Evolutionary conservation across 1,140 invertebrate genomes (phyloP), one percentile per base, ranked within the genome.

Genomic region (Kradibia gibbosae): DNA sequence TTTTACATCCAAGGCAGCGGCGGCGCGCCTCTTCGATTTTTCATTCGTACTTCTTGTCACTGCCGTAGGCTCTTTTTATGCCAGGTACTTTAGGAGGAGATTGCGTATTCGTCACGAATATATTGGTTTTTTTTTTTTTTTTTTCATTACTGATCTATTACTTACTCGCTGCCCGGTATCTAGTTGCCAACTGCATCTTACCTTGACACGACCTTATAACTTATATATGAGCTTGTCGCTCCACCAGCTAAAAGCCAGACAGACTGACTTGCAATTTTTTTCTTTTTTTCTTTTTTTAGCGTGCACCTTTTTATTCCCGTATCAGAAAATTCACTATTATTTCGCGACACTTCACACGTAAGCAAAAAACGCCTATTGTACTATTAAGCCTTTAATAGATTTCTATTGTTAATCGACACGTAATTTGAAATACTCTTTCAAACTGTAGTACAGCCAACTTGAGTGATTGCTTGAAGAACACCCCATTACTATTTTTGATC

Each of bases 181-280:
- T 13, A 53, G 3, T 7, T 10, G 20, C 25, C 2, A 34, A n/a
- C n/a, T 36, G 11, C 20, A 45, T 8, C 3, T 55, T 45, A 71
- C 78, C 70, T 80, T 80, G 55, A 74, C 42, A 53, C 42, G 39
- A 74, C 71, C 71, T 74, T 65, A 31, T 39, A 8, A 72, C 34
- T 73, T 60, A 62, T 80, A 39, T 39, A 57, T 62, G 11, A 25
- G 15, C 25, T 28, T 11, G 28, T 17, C 17, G 20, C 28, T 62
- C 34, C 15, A 36, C 25, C 7, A 28, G 25, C 5, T 60, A 20
- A 0, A 11, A 55, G 5, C 22, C 10, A 10, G 10, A n/a, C 31
- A 1, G 25, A 13, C n/a, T 60, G 25, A 60, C 55, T 60, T 60
- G 45, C 50, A 36, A 36, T 31, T 34, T 31, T 53, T 55, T n/a